phyloP scores from a whole-genome alignment of 1,140 invertebrate genomes.

The Bombus turneri region DNA sequence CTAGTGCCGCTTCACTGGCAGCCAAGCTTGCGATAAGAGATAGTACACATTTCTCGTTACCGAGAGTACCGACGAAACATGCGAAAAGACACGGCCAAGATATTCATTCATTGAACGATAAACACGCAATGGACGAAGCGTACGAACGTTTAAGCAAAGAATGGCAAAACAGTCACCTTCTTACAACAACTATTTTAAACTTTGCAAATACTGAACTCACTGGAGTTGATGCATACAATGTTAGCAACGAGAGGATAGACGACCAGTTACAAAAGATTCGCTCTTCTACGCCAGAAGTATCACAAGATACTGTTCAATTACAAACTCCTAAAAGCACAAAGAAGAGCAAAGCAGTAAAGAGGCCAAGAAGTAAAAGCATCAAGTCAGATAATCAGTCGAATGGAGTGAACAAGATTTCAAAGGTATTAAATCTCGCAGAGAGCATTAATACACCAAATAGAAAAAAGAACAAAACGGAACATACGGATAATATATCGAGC shows the following conservation, averaged over 20 bases:
- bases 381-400: conserved; percentile 17
- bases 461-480: conserved; percentile 54
- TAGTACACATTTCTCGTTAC: conserved; percentile 68
- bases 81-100: conserved; percentile 55
- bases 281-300: conserved; percentile 73
- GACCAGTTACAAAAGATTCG: conserved; percentile 59
- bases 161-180: conserved; percentile 75
- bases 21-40: conserved; percentile 60
- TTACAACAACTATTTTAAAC: conserved; percentile 67
- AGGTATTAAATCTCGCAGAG: not conserved
- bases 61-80: conserved; percentile 69
- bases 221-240: conserved; percentile 35
- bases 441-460: not conserved
- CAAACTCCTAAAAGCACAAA: conserved; percentile 52
- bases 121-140: conserved; percentile 54
- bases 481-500: not conserved
- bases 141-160: conserved; percentile 68
- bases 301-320: not conserved
- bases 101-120: conserved; percentile 17
- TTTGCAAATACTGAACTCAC: conserved; percentile 66
- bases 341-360: conserved; percentile 45
- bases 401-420: not conserved
- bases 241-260: conserved; percentile 58
- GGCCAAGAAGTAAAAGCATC: conserved; percentile 36
- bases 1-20: conserved; percentile 70